phyloP scores from a whole-genome alignment of 1,140 invertebrate genomes.

The Zaprionus camerounensis region DNA sequence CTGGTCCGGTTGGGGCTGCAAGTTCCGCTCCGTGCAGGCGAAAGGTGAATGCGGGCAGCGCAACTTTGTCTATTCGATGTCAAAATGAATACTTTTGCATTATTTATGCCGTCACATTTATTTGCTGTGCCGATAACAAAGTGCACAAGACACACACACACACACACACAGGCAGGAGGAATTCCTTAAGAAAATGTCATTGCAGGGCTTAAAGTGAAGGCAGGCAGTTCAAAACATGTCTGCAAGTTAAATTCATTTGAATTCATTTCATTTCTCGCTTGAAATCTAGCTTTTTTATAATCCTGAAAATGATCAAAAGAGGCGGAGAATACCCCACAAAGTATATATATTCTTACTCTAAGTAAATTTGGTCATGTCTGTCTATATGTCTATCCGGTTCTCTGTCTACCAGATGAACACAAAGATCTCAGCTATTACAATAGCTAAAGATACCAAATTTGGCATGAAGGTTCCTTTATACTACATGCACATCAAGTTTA shows the following conservation, averaged over 20 bases:
- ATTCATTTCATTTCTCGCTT: no score
- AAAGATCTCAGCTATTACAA: no score
- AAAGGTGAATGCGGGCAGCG: slow-evolving; percentile 44
- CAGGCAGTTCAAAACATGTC: neutral
- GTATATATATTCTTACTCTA: no score
- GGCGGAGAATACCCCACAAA: no score
- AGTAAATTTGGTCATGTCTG: no score
- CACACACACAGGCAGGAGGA: slow-evolving; percentile 13
- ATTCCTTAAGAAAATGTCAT: slow-evolving; percentile 23
- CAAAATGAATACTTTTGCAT: slow-evolving; percentile 82
- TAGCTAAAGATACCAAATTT: no score
- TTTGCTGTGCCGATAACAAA: slow-evolving; percentile 67
- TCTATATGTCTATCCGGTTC: no score
- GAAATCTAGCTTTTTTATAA: no score
- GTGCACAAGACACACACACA: slow-evolving; percentile 15
- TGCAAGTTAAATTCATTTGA: neutral
- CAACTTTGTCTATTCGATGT: slow-evolving; percentile 81
- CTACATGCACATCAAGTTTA: no score
- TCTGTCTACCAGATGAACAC: no score
- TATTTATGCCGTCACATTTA: slow-evolving; percentile 77
- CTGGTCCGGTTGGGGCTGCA: neutral
- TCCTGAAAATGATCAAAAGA: no score
- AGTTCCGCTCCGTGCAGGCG: neutral
- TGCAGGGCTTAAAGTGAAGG: slow-evolving; percentile 6
- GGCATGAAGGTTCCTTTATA: no score